Base-by-base conservation (phyloP, 1,140 invertebrate genomes). In the Drosophila triauraria region DNA sequence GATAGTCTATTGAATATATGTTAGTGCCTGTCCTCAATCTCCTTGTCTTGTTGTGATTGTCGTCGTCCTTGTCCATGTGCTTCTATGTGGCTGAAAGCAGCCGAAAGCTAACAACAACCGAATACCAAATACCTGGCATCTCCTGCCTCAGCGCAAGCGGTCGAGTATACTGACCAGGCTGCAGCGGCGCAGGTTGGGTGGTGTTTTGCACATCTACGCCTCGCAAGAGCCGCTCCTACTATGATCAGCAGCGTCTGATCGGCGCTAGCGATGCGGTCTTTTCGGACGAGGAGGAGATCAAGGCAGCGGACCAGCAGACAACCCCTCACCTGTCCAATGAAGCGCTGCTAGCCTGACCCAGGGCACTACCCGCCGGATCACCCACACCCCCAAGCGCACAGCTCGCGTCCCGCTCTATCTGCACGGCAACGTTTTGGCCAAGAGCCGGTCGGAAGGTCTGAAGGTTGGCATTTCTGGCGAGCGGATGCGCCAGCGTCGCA, bases 171-270 rank as follows among this genome's bases (percentile, higher is more conserved):
- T 74, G 50, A 61, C 54, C 15, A 50, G 62, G 3, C 17, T 74
- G 40, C 82, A 85, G 30, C 79, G 82, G 13, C 82, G 74, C 42
- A 76, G 48, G 9, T 12, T 70, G 4, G 63, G 32, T n/a, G 38
- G 38, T 17, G 4, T 74, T 88, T 35, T 85, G 81, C 46, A 85
- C 87, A 5, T 91, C 90, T 7, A 91, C 90, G 35, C 90, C 90
- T 5, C 81, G 90, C 13, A 91, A 88, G 57, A 91, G 79, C 25
- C 75, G 65, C 57, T 68, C 72, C 25, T 76, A 85, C 69, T 91
- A 78, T 40, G 79, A 92, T 77, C 78, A 82, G 35, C 75, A 75
- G 27, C 71, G 77, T 54, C 38, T 80, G 59, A 75, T 75, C 6
- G 32, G 40, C 6, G 32, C 32, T 20, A 54, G 53, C 8, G 63